Percentiles rank a stretch among this genome's conserved stretches.
These are phyloP conservation scores for Melanostigma gelatinosum DNA, from an alignment of 2,113 vertebrate genomes.

Conservation along the genomic window DNA sequence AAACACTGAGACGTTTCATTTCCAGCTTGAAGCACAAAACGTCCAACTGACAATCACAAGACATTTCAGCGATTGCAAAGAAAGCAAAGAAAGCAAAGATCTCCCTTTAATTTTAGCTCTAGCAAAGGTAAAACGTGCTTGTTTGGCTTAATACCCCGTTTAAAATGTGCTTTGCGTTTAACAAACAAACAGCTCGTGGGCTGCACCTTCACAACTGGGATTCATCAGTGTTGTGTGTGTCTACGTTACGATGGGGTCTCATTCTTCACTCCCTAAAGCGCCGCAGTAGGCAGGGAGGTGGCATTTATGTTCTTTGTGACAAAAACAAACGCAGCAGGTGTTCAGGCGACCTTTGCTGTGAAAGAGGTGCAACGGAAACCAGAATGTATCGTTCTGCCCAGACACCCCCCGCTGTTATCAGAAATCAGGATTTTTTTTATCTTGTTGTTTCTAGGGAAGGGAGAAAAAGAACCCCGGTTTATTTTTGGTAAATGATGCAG, in stretches of 20 bases:
- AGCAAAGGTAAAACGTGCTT: background rate
- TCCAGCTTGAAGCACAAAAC: background rate
- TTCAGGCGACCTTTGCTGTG: slow-evolving; percentile 69
- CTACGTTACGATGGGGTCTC: slow-evolving; percentile 25
- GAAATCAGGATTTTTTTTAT: slow-evolving; percentile 15
- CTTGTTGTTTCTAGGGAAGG: slow-evolving; percentile 7
- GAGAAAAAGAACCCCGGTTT: background rate
- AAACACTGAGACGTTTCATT: background rate
- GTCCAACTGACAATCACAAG: slow-evolving; percentile 11
- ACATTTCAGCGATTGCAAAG: slow-evolving; percentile 7
- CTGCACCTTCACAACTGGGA: background rate
- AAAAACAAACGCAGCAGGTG: slow-evolving; percentile 73
- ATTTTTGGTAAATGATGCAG: slow-evolving; percentile 33
- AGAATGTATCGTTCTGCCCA: slow-evolving; percentile 48
- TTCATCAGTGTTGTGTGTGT: slow-evolving; percentile 16
- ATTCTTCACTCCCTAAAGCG: slow-evolving; percentile 61
- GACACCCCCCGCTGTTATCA: slow-evolving; percentile 46
- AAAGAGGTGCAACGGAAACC: slow-evolving; percentile 55
- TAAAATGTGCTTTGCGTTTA: background rate
- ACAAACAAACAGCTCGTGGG: background rate
- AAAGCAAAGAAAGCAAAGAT: slow-evolving; percentile 15
- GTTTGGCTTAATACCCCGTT: background rate
- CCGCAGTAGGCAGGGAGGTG: slow-evolving; percentile 45
- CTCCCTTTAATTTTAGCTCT: background rate
- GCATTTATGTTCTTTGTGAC: slow-evolving; percentile 66